These are phyloP conservation scores for Diplazon laetatorius DNA, from an alignment of 2,888 invertebrate genomes.

Conservation along the genomic window DNA sequence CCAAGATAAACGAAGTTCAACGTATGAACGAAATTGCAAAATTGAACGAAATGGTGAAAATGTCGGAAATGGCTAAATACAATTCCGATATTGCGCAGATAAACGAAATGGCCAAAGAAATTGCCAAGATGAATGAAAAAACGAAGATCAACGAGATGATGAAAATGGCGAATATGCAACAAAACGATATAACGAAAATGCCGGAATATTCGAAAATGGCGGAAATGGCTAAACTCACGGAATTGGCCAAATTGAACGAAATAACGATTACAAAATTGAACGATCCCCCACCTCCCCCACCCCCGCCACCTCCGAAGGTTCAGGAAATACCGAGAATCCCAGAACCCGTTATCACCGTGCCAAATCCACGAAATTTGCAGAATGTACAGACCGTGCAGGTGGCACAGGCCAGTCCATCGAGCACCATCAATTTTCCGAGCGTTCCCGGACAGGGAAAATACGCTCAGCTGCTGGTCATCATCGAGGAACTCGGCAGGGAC, in stretches of 20 bases:
- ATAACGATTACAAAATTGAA: slow-evolving; percentile 81
- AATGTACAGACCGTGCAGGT: slow-evolving; percentile 78
- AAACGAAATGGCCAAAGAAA: slow-evolving; percentile 81
- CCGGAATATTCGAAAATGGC: slow-evolving; percentile 81
- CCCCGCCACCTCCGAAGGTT: slow-evolving; percentile 69
- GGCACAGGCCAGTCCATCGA: slow-evolving; percentile 80
- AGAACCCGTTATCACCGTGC: slow-evolving; percentile 82
- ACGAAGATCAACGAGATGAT: slow-evolving; percentile 81
- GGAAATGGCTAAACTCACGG: slow-evolving; percentile 81
- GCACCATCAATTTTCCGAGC: slow-evolving; percentile 79
- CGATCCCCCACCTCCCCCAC: slow-evolving; percentile 75
- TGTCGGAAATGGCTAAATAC: slow-evolving; percentile 81
- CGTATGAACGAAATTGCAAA: slow-evolving; percentile 81
- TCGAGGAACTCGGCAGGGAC: slow-evolving; percentile 83
- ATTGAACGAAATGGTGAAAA: slow-evolving; percentile 81
- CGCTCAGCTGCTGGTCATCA: slow-evolving; percentile 81
- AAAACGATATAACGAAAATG: slow-evolving; percentile 80
- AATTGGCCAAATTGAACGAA: slow-evolving; percentile 81
- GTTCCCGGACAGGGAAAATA: slow-evolving; percentile 82
- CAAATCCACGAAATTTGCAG: slow-evolving; percentile 81
- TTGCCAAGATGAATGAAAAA: slow-evolving; percentile 81
- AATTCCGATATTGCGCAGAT: slow-evolving; percentile 80
- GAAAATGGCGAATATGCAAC: slow-evolving; percentile 81
- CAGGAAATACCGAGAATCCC: slow-evolving; percentile 79
- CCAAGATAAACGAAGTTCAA: slow-evolving; percentile 80